Evolutionary conservation across 2,888 invertebrate genomes (phyloP).

Genomic region (Eupithecia subfuscata): DNA sequence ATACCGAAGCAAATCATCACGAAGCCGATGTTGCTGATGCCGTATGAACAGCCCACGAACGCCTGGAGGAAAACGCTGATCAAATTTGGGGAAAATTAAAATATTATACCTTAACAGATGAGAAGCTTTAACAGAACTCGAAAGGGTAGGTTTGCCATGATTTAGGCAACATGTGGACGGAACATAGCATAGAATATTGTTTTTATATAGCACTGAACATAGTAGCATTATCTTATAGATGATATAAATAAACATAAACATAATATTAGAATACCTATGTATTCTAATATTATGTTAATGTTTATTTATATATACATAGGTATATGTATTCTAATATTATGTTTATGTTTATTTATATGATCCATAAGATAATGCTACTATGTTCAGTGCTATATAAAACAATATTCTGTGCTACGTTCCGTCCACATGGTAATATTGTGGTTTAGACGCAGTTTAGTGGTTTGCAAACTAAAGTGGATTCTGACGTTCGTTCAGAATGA

Average conservation of each 20-base stretch:
- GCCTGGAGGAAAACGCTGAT: conserved; percentile 82
- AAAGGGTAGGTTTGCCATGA: no score
- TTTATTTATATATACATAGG: no score
- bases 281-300: no score
- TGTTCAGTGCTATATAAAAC: no score
- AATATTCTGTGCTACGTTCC: no score
- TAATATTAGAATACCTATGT: background rate
- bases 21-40: conserved; percentile 95
- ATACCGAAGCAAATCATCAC: conserved; percentile 97
- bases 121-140: no score
- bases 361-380: no score
- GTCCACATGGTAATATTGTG: background rate
- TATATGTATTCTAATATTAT: no score
- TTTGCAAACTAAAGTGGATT: background rate
- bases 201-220: background rate
- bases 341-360: no score
- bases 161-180: background rate
- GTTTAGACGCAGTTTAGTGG: background rate
- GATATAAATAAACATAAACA: background rate
- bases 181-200: background rate
- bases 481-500: background rate
- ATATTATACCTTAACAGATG: background rate
- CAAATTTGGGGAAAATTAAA: background rate
- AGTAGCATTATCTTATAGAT: background rate
- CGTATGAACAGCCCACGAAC: conserved; percentile 93